Percentiles rank a stretch among this genome's conserved stretches.
Conservation (phyloP, 2,797 vertebrate species). For the Podarcis lilfordi region DNA sequence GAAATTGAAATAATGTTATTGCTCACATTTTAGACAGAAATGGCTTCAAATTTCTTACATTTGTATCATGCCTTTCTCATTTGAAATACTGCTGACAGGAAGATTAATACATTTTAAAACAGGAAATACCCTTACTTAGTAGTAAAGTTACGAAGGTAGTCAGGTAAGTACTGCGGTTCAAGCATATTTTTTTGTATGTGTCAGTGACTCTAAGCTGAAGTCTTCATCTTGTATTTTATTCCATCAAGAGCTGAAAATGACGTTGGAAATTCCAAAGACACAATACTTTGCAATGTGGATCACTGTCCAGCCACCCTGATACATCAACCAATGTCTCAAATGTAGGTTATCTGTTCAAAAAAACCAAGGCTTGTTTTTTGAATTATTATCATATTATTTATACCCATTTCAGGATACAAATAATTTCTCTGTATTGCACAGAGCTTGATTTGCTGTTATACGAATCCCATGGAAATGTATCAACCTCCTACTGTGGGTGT, state of each 20-base stretch:
- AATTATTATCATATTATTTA: too few relatives aligned
- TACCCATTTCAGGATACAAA: too few relatives aligned
- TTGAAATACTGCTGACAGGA: neutral
- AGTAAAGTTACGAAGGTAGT: too few relatives aligned
- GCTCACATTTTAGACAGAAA: neutral
- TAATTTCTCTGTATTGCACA: too few relatives aligned
- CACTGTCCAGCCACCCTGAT: slow-evolving; percentile 29
- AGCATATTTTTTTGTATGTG: neutral
- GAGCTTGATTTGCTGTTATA: too few relatives aligned
- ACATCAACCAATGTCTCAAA: slow-evolving; percentile 30
- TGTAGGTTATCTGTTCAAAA: too few relatives aligned
- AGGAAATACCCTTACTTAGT: neutral
- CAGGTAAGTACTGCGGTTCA: neutral
- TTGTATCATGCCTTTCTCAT: neutral
- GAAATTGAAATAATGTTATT: neutral
- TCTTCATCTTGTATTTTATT: slow-evolving; percentile 18
- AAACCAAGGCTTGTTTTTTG: too few relatives aligned
- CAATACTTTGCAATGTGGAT: slow-evolving; percentile 50
- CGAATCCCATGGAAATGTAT: too few relatives aligned
- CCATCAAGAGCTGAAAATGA: slow-evolving; percentile 33
- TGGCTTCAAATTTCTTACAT: neutral
- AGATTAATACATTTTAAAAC: neutral
- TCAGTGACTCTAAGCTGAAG: too few relatives aligned
- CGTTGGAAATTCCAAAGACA: slow-evolving; percentile 15
- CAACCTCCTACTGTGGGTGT: too few relatives aligned